These are phyloP conservation scores for Globodera rostochiensis DNA, from an alignment of 1,140 invertebrate genomes.

Conservation along the genomic window DNA sequence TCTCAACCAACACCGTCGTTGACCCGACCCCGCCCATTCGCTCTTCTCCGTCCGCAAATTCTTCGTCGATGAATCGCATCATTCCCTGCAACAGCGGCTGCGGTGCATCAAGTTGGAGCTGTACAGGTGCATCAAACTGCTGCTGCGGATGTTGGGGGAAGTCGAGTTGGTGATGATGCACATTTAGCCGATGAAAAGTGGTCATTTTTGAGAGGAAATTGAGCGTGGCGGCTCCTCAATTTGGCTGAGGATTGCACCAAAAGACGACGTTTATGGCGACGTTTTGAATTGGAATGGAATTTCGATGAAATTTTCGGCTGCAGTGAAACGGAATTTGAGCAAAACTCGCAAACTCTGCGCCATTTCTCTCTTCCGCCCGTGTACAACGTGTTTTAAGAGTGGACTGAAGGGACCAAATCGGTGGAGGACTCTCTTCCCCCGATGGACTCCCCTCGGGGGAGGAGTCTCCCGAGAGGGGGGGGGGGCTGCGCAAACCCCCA, in stretches of 20 bases:
- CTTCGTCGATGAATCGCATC: conserved; percentile 10
- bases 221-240: background rate
- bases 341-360: background rate
- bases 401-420: background rate
- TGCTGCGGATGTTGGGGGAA: background rate
- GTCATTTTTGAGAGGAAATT: background rate
- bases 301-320: background rate
- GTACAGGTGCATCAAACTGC: background rate
- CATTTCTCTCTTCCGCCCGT: background rate
- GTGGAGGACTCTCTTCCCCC: too few relatives aligned
- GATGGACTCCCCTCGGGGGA: background rate
- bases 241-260: conserved; percentile 7
- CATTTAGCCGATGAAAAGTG: background rate
- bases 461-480: too few relatives aligned
- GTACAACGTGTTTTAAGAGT: background rate
- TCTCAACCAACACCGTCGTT: background rate
- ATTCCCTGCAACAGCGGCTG: background rate
- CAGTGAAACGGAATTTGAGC: background rate
- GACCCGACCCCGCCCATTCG: background rate
- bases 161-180: background rate
- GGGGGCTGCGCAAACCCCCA: background rate
- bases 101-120: background rate
- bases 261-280: background rate
- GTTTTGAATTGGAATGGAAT: background rate
- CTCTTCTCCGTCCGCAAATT: background rate